These are phyloP conservation scores for Drosophila putrida DNA, from an alignment of 2,888 invertebrate species.

Conservation along the genomic window DNA sequence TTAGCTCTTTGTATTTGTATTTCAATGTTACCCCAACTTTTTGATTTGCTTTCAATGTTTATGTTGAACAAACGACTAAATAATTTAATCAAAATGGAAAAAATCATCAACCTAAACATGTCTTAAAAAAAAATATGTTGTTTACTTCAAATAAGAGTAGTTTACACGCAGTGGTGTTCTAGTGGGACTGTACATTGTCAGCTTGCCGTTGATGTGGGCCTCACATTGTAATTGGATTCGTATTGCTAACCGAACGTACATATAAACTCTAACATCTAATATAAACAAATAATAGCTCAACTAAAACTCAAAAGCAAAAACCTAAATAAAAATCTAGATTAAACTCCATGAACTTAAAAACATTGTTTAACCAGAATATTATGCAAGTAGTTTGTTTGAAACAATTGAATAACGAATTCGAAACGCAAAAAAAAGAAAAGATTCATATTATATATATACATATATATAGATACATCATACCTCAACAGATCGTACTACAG, in stretches of 20 bases:
- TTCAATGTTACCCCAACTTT: conserved; percentile 64
- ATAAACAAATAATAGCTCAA: conserved; percentile 44
- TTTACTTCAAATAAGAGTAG: conserved; percentile 85
- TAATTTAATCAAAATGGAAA: conserved; percentile 36
- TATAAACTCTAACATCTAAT: conserved; percentile 54
- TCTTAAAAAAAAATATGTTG: conserved; percentile 62
- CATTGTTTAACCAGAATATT: conserved; percentile 85
- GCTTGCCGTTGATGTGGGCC: conserved; percentile 90
- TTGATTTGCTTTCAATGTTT: conserved; percentile 67
- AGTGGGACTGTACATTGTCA: conserved; percentile 87
- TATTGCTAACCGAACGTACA: conserved; percentile 73
- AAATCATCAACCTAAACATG: conserved; percentile 35
- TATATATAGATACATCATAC: conserved; percentile 14
- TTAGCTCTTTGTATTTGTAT: conserved; percentile 56
- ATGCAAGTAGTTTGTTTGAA: conserved; percentile 84
- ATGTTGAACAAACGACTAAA: conserved; percentile 51
- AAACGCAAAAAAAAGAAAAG: conserved; percentile 9
- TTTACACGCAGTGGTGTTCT: conserved; percentile 86
- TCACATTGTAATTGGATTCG: conserved; percentile 83
- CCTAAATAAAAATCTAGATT: conserved; percentile 67
- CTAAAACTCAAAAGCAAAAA: conserved; percentile 32
- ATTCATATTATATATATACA: conserved; percentile 21
- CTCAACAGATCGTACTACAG: conserved; percentile 26
- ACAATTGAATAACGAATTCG: conserved; percentile 43
- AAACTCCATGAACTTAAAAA: conserved; percentile 71